phyloP scores from a whole-genome alignment of 1,140 invertebrate genomes.

The Scylla paramamosain region DNA sequence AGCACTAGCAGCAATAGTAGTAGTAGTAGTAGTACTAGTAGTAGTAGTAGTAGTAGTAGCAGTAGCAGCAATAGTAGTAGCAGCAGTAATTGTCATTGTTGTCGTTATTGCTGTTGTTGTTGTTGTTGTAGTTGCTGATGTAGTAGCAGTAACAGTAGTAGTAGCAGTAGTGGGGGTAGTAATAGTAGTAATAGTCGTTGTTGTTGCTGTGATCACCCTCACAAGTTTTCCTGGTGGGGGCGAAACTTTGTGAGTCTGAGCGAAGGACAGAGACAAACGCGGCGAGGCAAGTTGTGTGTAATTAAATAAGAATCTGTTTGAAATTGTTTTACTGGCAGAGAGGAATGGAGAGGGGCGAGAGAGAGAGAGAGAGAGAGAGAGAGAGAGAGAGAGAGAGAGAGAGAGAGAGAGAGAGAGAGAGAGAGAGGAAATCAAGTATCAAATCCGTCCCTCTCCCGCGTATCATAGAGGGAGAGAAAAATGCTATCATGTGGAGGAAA shows the following conservation, averaged over 20 bases:
- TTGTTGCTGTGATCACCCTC: too few species aligned
- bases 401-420: conserved; percentile 41
- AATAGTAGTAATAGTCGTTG: too few species aligned
- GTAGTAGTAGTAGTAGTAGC: too few species aligned
- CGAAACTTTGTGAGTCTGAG: not conserved
- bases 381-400: conserved; percentile 33
- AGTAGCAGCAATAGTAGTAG: too few species aligned
- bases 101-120: too few species aligned
- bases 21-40: too few species aligned
- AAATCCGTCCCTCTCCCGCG: not conserved
- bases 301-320: conserved; percentile 61
- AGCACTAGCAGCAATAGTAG: too few species aligned
- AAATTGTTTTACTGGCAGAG: conserved; percentile 16
- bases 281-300: conserved; percentile 40
- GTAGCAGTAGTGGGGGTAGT: too few species aligned
- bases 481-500: conserved; percentile 13
- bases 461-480: not conserved
- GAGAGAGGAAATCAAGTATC: conserved; percentile 18
- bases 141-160: too few species aligned
- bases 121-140: too few species aligned
- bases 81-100: too few species aligned
- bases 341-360: not conserved
- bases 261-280: not conserved
- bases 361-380: not conserved
- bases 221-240: too few species aligned